Conservation (phyloP, 2,797 vertebrate species). For the Arrhamphus sclerolepis region DNA sequence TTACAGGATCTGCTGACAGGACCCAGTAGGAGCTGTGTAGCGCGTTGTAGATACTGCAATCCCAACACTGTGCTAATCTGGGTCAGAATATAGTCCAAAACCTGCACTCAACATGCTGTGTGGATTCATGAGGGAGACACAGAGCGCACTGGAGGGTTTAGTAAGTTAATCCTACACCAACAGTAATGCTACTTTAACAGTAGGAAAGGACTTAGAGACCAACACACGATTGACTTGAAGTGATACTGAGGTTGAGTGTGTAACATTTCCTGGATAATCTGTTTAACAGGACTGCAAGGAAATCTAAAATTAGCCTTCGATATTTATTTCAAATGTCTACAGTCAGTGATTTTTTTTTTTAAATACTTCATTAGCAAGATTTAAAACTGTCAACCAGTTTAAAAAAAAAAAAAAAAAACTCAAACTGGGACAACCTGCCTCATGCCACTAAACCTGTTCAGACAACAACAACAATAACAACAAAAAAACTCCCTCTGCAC, state of each 20-base stretch:
- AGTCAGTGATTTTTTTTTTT: constrained; percentile 11
- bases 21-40: constrained; percentile 4
- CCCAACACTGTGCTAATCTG: constrained; percentile 45
- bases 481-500: constrained; percentile 49
- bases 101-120: constrained; percentile 49
- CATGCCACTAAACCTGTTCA: constrained; percentile 7
- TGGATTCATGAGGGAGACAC: constrained; percentile 33
- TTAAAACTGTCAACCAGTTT: not conserved
- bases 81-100: constrained; percentile 47
- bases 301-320: constrained; percentile 33
- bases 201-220: constrained; percentile 64
- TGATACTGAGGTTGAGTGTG: constrained; percentile 43
- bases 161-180: constrained; percentile 68
- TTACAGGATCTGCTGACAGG: not conserved
- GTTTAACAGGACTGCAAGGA: constrained; percentile 40
- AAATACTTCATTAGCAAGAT: not conserved
- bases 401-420: constrained; percentile 18
- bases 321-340: constrained; percentile 4
- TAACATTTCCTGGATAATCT: constrained; percentile 63
- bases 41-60: constrained; percentile 21
- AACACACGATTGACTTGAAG: constrained; percentile 61
- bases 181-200: constrained; percentile 71
- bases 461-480: constrained; percentile 34
- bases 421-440: constrained; percentile 12
- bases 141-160: constrained; percentile 44